Percentiles rank a stretch among this genome's conserved stretches.
phyloP scores from a whole-genome alignment of 2,113 vertebrate species.

The Cacatua alba region DNA sequence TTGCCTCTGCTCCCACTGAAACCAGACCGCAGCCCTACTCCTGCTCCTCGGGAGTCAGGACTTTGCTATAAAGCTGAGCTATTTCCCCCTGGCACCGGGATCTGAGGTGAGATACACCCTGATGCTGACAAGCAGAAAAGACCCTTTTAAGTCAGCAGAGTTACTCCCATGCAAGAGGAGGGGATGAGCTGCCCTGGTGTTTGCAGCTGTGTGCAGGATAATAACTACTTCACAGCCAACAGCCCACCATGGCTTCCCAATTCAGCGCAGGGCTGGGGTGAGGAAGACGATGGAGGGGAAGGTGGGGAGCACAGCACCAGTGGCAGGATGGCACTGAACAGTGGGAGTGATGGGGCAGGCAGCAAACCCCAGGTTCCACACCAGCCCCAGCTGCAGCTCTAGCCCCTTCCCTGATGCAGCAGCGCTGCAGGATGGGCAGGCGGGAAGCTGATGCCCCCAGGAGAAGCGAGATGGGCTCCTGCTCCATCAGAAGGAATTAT shows the following conservation, averaged over 20 bases:
- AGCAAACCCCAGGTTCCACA: fast-evolving
- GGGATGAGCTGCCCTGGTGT: not conserved
- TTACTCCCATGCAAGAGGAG: not conserved
- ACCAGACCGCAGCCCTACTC: not conserved
- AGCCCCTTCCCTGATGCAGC: not conserved
- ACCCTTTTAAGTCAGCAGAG: not conserved
- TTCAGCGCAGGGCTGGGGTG: not conserved
- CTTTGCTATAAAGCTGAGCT: not conserved
- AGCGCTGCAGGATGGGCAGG: fast-evolving
- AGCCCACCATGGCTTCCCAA: not conserved
- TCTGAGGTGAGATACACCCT: not conserved
- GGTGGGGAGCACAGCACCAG: not conserved
- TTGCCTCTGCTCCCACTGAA: not conserved
- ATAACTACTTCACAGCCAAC: not conserved
- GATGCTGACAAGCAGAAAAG: not conserved
- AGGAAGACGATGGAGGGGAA: not conserved
- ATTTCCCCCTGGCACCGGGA: not conserved
- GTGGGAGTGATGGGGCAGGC: fast-evolving
- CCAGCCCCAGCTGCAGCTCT: not conserved
- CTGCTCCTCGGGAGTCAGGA: not conserved
- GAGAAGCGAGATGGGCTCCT: not conserved
- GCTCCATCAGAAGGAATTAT: not conserved
- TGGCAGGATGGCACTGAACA: not conserved
- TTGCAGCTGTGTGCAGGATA: not conserved
- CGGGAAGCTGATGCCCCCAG: not conserved